Conservation (phyloP, 2,113 vertebrate genomes). For the Rhabdomys dilectus region DNA sequence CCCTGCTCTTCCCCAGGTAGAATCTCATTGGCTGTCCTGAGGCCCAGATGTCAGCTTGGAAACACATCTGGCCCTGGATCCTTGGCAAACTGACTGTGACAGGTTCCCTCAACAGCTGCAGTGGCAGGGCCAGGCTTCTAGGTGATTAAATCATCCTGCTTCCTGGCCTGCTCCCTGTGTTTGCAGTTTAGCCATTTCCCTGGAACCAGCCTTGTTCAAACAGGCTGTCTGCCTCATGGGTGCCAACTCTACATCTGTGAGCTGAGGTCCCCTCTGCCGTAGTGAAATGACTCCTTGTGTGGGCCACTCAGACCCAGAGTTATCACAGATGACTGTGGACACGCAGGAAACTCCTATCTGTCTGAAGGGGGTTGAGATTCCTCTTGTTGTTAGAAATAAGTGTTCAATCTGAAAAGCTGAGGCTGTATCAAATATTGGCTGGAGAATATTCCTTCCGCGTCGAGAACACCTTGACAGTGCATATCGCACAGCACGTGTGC, state of each 20-base stretch:
- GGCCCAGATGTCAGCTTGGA: slow-evolving; percentile 79
- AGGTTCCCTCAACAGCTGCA: slow-evolving; percentile 84
- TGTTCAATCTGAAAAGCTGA: slow-evolving; percentile 51
- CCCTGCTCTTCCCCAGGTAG: slow-evolving; percentile 43
- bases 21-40: slow-evolving; percentile 62
- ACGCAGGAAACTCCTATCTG: not conserved
- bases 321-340: not conserved
- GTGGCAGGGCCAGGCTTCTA: slow-evolving; percentile 78
- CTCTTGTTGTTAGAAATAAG: slow-evolving; percentile 23
- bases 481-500: not conserved
- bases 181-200: slow-evolving; percentile 81
- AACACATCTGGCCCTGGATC: slow-evolving; percentile 80
- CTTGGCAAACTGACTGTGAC: slow-evolving; percentile 84
- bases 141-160: slow-evolving; percentile 84
- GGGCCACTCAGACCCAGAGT: not conserved
- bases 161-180: slow-evolving; percentile 73
- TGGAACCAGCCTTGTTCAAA: slow-evolving; percentile 79
- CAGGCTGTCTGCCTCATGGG: slow-evolving; percentile 3
- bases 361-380: slow-evolving; percentile 32
- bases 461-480: not conserved
- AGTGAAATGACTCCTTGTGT: slow-evolving; percentile 24
- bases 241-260: not conserved
- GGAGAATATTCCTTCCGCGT: not conserved
- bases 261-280: not conserved
- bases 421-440: not conserved